These are phyloP conservation scores for Tragulus kanchil DNA, from an alignment of 2,113 vertebrate species.

Conservation along the genomic window DNA sequence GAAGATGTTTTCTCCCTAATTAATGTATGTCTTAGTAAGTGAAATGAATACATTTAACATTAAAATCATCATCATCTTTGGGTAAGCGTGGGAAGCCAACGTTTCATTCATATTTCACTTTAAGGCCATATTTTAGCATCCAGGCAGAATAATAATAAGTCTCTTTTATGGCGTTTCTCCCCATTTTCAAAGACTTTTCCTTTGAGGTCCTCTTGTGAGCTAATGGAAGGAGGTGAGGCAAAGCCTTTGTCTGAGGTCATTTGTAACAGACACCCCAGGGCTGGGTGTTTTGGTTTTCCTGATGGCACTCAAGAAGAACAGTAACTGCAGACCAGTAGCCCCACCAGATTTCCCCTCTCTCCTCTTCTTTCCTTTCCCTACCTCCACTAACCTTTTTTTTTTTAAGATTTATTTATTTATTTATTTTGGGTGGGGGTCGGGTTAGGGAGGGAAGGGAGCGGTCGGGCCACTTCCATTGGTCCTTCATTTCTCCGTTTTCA, in stretches of 20 bases:
- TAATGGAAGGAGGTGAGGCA: not conserved
- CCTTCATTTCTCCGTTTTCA: no score
- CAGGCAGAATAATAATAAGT: not conserved
- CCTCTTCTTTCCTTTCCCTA: not conserved
- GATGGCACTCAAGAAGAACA: not conserved
- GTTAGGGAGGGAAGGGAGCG: no score
- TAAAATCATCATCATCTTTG: conserved; percentile 1
- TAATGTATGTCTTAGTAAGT: conserved; percentile 41
- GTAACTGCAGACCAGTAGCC: not conserved
- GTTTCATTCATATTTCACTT: not conserved
- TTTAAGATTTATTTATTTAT: no score
- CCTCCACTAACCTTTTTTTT: not conserved
- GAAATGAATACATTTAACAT: conserved; percentile 23
- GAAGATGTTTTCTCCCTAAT: conserved; percentile 37
- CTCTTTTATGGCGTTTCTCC: not conserved
- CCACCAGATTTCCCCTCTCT: not conserved
- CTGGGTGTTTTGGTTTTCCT: not conserved
- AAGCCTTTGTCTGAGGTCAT: not conserved
- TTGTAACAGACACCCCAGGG: not conserved
- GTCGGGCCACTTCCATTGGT: no score
- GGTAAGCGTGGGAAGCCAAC: not conserved
- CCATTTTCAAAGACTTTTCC: conserved; percentile 13
- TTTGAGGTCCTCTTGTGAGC: not conserved
- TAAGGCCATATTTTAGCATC: not conserved
- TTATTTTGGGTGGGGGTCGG: no score